Conservation (phyloP, 2,888 invertebrate genomes). For the Ernsta delagoae region DNA sequence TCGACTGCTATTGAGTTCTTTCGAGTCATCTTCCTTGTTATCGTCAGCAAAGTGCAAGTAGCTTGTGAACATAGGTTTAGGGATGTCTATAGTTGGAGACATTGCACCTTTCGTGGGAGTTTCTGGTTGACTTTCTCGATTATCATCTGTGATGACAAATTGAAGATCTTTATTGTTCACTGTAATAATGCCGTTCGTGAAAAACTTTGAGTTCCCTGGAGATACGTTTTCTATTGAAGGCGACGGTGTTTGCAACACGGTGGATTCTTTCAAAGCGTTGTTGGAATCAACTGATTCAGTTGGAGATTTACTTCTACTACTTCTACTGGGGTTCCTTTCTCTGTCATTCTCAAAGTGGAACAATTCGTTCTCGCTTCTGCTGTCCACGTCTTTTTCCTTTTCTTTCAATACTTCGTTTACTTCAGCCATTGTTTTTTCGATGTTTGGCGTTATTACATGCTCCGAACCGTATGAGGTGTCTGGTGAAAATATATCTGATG, state of each 20-base stretch:
- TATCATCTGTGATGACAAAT: conserved; percentile 49
- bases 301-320: conserved; percentile 75
- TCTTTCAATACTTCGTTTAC: conserved; percentile 72
- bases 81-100: conserved; percentile 91
- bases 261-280: conserved; percentile 60
- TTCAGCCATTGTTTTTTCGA: conserved; percentile 62
- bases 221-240: conserved; percentile 74
- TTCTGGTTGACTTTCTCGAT: conserved; percentile 44
- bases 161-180: conserved; percentile 54
- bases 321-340: conserved; percentile 69
- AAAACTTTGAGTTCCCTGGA: conserved; percentile 57
- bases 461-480: conserved; percentile 82
- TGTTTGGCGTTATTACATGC: conserved; percentile 69
- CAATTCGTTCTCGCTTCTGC: conserved; percentile 89
- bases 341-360: conserved; percentile 79
- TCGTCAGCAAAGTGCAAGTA: conserved; percentile 77
- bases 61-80: conserved; percentile 78
- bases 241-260: conserved; percentile 63
- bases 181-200: conserved; percentile 43
- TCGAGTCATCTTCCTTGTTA: conserved; percentile 52
- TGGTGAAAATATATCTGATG: conserved; percentile 77
- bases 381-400: conserved; percentile 83
- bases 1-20: conserved; percentile 44
- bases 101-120: conserved; percentile 59
- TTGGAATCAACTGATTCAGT: conserved; percentile 73